Evolutionary conservation across 2,888 invertebrate species (phyloP), one percentile per base, ranked within the genome.

Genomic region (Leucania comma): DNA sequence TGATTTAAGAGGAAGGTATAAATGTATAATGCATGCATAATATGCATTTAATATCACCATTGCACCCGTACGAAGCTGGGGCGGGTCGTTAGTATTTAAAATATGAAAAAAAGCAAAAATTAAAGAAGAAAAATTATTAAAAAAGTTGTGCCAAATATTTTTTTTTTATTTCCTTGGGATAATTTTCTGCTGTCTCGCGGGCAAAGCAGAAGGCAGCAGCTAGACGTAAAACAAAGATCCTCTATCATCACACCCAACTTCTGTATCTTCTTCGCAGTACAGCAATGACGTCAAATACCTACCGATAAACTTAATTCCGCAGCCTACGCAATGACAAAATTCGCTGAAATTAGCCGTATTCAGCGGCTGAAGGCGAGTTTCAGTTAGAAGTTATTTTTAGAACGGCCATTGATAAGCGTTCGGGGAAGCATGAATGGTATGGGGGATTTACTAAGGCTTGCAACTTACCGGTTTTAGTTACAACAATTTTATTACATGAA

Each of bases 321-420:
- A 24, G 48, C 29, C 51, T 46, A 70, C 42, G 46, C 48, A 53
- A 24, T 42, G 24, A 14, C 26, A 42, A 78, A 62, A 62, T 78
- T 35, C 63, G 17, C 35, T 3, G 64, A 48, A 63, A 46, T 1
- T 9, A 22, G 22, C 14, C 17, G 20, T 32, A 1, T 54, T 29
- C n/a, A 51, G 32, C 20, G 32, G 3, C 14, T 58, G 29, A 53
- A 54, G 32, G 17, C 24, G 12, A 38, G 26, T 35, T 57, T 64
- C 42, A 76, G 29, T 38, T 10, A n/a, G 26, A 2, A 42, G 54
- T 24, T 78, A 81, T 70, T 59, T 81, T 63, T 70, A 77, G 82
- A 65, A 59, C 59, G 22, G 10, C 32, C 38, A 63, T 48, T 65
- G 65, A 78, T 65, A 78, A 78, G 53, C 35, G 42, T 51, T 56